Evolutionary conservation across 2,888 invertebrate genomes (phyloP).

Genomic region (Drosophila anceps): DNA sequence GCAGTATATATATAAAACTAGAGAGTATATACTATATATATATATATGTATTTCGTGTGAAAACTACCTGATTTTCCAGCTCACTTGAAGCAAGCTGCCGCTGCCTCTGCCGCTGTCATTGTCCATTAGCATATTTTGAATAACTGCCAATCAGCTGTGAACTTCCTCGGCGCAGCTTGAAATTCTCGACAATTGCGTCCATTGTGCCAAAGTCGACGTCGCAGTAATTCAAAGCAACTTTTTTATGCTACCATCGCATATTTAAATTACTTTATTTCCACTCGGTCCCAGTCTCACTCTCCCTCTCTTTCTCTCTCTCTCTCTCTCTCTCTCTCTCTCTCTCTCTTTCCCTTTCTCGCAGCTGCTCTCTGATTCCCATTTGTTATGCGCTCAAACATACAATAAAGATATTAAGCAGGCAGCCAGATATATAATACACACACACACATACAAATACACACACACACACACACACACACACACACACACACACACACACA

Average conservation of each 20-base stretch:
- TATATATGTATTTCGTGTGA: slow-evolving; percentile 59
- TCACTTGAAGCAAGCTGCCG: slow-evolving; percentile 42
- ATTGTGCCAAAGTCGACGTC: slow-evolving; percentile 61
- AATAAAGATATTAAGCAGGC: slow-evolving; percentile 71
- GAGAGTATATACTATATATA: not conserved
- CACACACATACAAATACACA: not conserved
- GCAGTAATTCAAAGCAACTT: slow-evolving; percentile 65
- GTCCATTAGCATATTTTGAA: slow-evolving; percentile 63
- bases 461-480: not conserved
- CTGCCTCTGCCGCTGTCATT: not conserved
- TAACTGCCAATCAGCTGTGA: slow-evolving; percentile 74
- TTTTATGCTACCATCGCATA: slow-evolving; percentile 60
- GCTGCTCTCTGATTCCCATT: slow-evolving; percentile 36
- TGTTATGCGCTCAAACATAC: slow-evolving; percentile 56
- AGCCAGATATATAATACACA: slow-evolving; percentile 35
- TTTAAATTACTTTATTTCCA: slow-evolving; percentile 79
- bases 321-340: not conserved
- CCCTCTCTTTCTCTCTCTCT: not conserved
- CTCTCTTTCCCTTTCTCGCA: not conserved
- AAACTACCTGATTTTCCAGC: slow-evolving; percentile 76
- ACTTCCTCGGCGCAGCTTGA: slow-evolving; percentile 36
- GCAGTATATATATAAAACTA: not conserved
- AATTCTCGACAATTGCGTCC: slow-evolving; percentile 65
- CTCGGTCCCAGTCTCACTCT: slow-evolving; percentile 41
- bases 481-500: not conserved